phyloP scores from a whole-genome alignment of 2,888 invertebrate genomes.

The Meteorus colon region DNA sequence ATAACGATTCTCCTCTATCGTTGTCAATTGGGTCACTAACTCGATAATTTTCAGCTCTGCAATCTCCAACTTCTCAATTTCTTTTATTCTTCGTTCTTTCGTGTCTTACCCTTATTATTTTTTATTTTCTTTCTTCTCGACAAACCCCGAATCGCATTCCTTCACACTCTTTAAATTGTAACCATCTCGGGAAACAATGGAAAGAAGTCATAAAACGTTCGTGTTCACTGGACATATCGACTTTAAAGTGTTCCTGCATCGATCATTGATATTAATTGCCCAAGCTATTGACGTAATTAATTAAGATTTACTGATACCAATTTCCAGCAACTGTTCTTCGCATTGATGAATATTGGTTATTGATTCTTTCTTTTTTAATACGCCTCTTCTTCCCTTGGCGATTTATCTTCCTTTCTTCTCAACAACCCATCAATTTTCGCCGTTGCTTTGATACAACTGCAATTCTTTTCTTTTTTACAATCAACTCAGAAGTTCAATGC shows the following conservation, averaged over 20 bases:
- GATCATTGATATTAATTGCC: conserved; percentile 49
- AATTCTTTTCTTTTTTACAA: background rate
- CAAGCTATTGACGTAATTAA: conserved; percentile 51
- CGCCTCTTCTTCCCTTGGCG: background rate
- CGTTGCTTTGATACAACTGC: background rate
- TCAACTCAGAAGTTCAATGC: background rate
- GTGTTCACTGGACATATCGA: conserved; percentile 45
- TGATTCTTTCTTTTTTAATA: background rate
- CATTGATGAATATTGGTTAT: conserved; percentile 12
- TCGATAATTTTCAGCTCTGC: background rate
- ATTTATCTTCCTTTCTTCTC: conserved; percentile 14
- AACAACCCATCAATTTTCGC: conserved; percentile 23
- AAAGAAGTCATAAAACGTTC: conserved; percentile 18
- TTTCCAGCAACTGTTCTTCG: conserved; percentile 47
- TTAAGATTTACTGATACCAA: conserved; percentile 50
- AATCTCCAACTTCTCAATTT: background rate
- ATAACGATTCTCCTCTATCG: background rate
- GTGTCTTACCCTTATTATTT: background rate
- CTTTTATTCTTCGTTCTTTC: background rate
- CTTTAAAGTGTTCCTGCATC: conserved; percentile 41
- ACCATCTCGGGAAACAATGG: background rate
- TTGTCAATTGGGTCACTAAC: conserved; percentile 6
- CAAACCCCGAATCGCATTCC: background rate
- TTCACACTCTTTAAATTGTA: background rate
- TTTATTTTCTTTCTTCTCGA: background rate